Evolutionary conservation across 2,113 vertebrate species (phyloP).

Genomic region (Bubo blakistoni): DNA sequence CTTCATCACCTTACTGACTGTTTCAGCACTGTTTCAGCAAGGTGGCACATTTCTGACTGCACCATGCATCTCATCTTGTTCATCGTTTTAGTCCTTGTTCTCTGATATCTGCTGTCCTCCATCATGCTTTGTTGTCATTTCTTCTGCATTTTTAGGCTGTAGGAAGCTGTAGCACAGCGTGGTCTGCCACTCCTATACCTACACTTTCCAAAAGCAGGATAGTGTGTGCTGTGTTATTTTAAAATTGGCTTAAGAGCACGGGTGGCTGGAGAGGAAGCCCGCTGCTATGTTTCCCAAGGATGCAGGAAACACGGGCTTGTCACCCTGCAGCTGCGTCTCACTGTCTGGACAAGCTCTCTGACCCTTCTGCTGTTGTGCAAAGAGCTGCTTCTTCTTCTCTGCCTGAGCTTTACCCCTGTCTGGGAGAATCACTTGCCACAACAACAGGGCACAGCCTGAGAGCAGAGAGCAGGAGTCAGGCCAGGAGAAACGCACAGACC

Average conservation of each 20-base stretch:
- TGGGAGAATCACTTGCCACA: not conserved
- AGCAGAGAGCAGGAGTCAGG: not conserved
- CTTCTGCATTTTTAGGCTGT: not conserved
- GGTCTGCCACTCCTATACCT: not conserved
- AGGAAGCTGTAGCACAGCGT: not conserved
- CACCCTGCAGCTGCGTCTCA: accelerated
- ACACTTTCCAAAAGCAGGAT: not conserved
- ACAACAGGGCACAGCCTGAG: not conserved
- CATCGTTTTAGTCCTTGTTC: not conserved
- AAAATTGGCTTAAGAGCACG: not conserved
- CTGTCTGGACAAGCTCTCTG: not conserved
- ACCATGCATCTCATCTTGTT: not conserved
- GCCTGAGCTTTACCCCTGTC: not conserved
- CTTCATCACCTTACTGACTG: not conserved
- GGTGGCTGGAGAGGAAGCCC: not conserved
- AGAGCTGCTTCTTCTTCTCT: not conserved
- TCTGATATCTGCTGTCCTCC: not conserved
- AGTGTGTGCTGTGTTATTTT: not conserved
- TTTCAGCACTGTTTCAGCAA: not conserved
- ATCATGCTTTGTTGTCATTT: not conserved
- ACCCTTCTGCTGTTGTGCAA: not conserved
- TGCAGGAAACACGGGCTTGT: not conserved
- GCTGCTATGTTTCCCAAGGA: not conserved
- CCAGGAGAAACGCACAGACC: not conserved
- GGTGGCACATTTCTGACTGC: not conserved